A percentile compares a stretch with the other conserved stretches of the same genome.
These are phyloP conservation scores for Isurus oxyrinchus DNA, from an alignment of 2,113 vertebrate genomes.

Conservation along the genomic window DNA sequence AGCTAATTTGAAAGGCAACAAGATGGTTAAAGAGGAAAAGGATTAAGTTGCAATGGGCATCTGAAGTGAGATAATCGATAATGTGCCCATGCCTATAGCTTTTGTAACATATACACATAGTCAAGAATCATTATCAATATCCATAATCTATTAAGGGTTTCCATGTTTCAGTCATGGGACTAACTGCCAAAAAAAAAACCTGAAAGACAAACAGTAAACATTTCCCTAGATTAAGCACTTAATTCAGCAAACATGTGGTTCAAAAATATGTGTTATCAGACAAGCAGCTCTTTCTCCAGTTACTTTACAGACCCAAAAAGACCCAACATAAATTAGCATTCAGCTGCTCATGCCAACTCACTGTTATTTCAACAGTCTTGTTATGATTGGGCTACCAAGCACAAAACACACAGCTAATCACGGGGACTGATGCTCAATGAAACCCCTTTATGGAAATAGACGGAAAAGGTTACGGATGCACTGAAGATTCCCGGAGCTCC, in stretches of 20 bases:
- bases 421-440: background rate
- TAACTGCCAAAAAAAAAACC: background rate
- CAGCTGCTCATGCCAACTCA: background rate
- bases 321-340: background rate
- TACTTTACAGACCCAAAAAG: no score
- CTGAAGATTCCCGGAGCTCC: background rate
- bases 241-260: background rate
- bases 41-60: background rate
- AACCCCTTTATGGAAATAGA: background rate
- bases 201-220: background rate
- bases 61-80: background rate
- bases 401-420: background rate
- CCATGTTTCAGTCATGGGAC: background rate
- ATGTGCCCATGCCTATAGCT: background rate
- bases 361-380: constrained; percentile 1
- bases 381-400: background rate
- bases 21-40: background rate
- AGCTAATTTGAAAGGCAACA: background rate
- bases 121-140: background rate
- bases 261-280: background rate
- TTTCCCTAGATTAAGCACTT: background rate
- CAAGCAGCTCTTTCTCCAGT: background rate
- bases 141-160: background rate
- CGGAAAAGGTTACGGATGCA: no score
- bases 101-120: background rate